Conservation (phyloP, 2,888 invertebrate species). For the Cremastobaeus sp. region DNA sequence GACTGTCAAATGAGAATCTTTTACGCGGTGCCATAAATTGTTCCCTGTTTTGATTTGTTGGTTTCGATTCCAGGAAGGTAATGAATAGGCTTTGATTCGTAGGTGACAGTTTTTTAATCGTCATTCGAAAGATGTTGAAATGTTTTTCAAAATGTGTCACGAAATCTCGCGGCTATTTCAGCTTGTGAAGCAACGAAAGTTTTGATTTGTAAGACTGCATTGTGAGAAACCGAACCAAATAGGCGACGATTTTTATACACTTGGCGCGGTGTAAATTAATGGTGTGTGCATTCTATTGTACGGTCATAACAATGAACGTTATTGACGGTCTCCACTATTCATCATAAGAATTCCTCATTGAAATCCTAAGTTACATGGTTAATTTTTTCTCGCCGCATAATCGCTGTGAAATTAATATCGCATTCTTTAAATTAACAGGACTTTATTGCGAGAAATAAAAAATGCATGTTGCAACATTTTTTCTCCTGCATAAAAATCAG, state of each 20-base stretch:
- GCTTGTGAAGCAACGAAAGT: too few species aligned
- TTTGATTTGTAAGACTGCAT: constrained; percentile 24
- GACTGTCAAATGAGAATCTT: constrained; percentile 23
- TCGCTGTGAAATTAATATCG: constrained; percentile 9
- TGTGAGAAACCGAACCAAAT: constrained; percentile 23
- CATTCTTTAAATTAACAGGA: constrained; percentile 3
- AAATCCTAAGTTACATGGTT: constrained; percentile 13
- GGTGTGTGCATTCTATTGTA: constrained; percentile 48
- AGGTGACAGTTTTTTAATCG: too few species aligned
- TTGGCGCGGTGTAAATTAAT: constrained; percentile 41
- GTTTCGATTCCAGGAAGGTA: too few species aligned
- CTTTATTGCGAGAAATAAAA: too few species aligned
- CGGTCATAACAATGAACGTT: constrained; percentile 40
- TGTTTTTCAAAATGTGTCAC: neutral
- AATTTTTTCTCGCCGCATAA: constrained; percentile 6
- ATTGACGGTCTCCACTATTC: constrained; percentile 34
- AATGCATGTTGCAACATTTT: too few species aligned
- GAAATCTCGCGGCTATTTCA: too few species aligned
- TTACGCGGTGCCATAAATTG: neutral
- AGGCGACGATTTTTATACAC: constrained; percentile 39
- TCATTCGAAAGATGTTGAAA: neutral
- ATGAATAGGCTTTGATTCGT: too few species aligned
- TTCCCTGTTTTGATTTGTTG: too few species aligned
- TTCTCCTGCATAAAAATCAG: too few species aligned
- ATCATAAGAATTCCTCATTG: constrained; percentile 28